phyloP scores from a whole-genome alignment of 2,888 invertebrate genomes.

The Oegoconia quadripuncta region DNA sequence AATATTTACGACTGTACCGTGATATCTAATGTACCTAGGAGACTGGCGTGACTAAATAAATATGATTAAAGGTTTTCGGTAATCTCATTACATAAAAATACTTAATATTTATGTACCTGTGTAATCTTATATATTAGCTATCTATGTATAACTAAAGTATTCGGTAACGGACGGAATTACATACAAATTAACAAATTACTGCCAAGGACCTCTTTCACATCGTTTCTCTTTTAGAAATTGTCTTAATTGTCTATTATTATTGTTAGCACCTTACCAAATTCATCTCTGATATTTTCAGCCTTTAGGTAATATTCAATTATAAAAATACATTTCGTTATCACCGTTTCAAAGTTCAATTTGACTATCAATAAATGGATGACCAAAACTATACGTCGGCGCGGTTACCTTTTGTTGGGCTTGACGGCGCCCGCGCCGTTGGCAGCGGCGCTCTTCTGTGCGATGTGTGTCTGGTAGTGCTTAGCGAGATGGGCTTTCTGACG shows the following conservation, averaged over 20 bases:
- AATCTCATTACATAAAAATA: constrained; percentile 44
- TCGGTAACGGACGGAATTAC: constrained; percentile 77
- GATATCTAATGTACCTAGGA: too few relatives aligned
- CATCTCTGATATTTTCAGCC: constrained; percentile 74
- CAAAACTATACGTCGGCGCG: constrained; percentile 25
- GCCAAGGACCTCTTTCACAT: constrained; percentile 51
- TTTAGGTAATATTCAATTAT: constrained; percentile 59
- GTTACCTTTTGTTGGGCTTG: constrained; percentile 78
- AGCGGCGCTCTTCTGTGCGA: constrained; percentile 88
- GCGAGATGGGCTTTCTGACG: constrained; percentile 95
- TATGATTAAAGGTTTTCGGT: constrained; percentile 49
- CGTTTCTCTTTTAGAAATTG: constrained; percentile 41
- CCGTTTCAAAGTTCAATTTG: constrained; percentile 65
- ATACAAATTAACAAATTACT: constrained; percentile 73
- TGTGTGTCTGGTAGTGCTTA: constrained; percentile 95
- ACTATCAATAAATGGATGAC: constrained; percentile 51
- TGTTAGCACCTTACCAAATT: constrained; percentile 76
- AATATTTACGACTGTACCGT: constrained; percentile 29
- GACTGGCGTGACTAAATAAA: constrained; percentile 54
- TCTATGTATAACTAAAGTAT: constrained; percentile 63
- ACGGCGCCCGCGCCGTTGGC: constrained; percentile 78
- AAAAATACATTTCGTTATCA: constrained; percentile 49
- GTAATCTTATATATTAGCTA: too few relatives aligned
- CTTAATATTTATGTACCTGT: constrained; percentile 47
- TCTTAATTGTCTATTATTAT: constrained; percentile 59